Conservation (phyloP, 2,888 invertebrate species). For the Agonopterix subpropinquella region DNA sequence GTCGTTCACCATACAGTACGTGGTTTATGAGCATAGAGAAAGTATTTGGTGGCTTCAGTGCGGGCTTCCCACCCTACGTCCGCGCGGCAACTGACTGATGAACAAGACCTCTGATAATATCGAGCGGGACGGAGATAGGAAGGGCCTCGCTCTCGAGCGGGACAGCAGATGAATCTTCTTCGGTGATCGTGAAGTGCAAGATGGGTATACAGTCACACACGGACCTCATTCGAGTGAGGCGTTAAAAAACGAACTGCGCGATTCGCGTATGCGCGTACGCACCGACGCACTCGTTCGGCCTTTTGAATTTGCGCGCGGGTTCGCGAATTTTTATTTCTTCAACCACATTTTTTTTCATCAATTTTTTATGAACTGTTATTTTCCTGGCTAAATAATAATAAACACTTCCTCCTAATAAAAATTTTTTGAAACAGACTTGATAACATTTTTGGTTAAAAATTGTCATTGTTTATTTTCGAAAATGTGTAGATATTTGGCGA, state of each 20-base stretch:
- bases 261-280: constrained; percentile 60
- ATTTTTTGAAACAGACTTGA: neutral
- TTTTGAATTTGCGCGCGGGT: constrained; percentile 25
- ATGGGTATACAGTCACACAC: constrained; percentile 74
- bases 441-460: constrained; percentile 10
- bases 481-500: constrained; percentile 34
- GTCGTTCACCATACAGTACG: constrained; percentile 49
- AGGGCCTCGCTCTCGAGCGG: constrained; percentile 29
- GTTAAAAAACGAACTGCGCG: constrained; percentile 58
- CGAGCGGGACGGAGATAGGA: constrained; percentile 46
- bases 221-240: constrained; percentile 70
- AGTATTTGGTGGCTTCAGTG: constrained; percentile 47
- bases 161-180: constrained; percentile 65
- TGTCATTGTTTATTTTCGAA: constrained; percentile 7
- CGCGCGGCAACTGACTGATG: constrained; percentile 71
- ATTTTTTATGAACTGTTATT: neutral
- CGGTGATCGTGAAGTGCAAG: constrained; percentile 72
- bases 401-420: neutral
- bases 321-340: constrained; percentile 9
- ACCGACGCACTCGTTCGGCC: constrained; percentile 43
- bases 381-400: neutral
- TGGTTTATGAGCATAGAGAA: constrained; percentile 61
- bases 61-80: constrained; percentile 64
- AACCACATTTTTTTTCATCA: neutral
- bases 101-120: constrained; percentile 72